A percentile compares a stretch with the other conserved stretches of the same genome.
Conservation (phyloP, 2,113 vertebrate species). For the Ammodytes marinus region DNA sequence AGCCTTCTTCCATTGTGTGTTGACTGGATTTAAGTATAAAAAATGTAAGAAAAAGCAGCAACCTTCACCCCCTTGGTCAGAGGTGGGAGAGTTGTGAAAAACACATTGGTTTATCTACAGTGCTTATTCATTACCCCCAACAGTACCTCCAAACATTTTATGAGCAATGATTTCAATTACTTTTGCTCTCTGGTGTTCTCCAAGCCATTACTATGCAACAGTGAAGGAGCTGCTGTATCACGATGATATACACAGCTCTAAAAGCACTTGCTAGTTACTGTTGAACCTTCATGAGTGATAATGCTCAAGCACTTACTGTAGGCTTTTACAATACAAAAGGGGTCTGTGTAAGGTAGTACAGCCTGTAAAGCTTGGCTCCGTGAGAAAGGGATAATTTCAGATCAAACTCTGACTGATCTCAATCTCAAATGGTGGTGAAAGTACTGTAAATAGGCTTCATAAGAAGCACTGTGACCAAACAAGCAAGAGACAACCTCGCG, state of each 20-base stretch:
- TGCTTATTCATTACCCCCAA: slow-evolving; percentile 62
- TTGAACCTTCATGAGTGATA: slow-evolving; percentile 56
- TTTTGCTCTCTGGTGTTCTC: slow-evolving; percentile 66
- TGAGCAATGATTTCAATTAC: slow-evolving; percentile 78
- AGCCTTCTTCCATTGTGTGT: slow-evolving; percentile 42
- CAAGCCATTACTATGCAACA: slow-evolving; percentile 58
- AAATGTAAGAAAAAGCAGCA: slow-evolving; percentile 40
- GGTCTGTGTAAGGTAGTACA: slow-evolving; percentile 29
- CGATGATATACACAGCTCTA: slow-evolving; percentile 59
- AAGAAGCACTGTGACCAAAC: slow-evolving; percentile 4
- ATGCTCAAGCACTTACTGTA: slow-evolving; percentile 29
- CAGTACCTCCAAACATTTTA: slow-evolving; percentile 61
- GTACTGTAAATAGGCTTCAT: slow-evolving; percentile 3
- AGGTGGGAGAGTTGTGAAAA: slow-evolving; percentile 38
- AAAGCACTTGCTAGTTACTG: slow-evolving; percentile 62
- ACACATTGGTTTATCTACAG: slow-evolving; percentile 58
- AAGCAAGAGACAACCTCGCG: not conserved
- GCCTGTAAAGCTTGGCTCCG: slow-evolving; percentile 12
- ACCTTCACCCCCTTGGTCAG: slow-evolving; percentile 48
- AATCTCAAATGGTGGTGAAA: not conserved
- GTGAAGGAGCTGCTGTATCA: slow-evolving; percentile 57
- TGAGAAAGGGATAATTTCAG: slow-evolving; percentile 4
- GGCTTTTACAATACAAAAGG: slow-evolving; percentile 39
- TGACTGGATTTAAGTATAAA: slow-evolving; percentile 45
- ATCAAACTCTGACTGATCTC: not conserved